Evolutionary conservation across 2,888 invertebrate species (phyloP), one percentile per base, ranked within the genome.

Genomic region (Tachina grossa): DNA sequence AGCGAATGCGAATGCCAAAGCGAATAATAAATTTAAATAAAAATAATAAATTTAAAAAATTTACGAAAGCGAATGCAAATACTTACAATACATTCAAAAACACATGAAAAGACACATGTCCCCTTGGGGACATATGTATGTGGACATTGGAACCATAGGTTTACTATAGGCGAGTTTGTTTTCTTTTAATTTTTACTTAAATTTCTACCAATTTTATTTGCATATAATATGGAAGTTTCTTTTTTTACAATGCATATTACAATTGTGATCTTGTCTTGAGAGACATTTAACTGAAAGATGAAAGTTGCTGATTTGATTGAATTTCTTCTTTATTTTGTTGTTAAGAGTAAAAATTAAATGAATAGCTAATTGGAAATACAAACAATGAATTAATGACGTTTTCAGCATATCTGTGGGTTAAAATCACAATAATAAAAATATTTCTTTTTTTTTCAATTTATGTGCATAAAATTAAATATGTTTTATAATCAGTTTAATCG

Each of bases 401-500:
- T 75, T 53, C 53, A 43, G 9, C 43, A 19, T 49, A 47, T 1
- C n/a, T 43, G 14, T 10, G 49, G 51, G 61, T 74, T 43, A 51
- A 74, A 55, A 22, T 22, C 5, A 11, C 19, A 55, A 22, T 51
- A 31, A 39, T 3, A 39, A 51, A 68, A 51, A 4, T 2, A 6
- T 39, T 39, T 39, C 41, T 11, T 41, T 39, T 39, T 39, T 63
- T 11, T 41, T 43, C 3, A 75, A 63, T 65, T 53, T 72, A 47
- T 72, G 16, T 59, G 13, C 72, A 74, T 51, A 74, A 51, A 19
- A n/a, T 63, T 51, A 19, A 9, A 51, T 19, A 49, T 61, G n/a
- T 61, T 43, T 41, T 61, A 43, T 63, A 41, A 63, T 49, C 45
- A 74, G 51, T 39, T 61, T 43, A 69, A 55, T 65, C 22, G 10